Percentiles rank a stretch among this genome's conserved stretches.
These are phyloP conservation scores for Dendrocincla fuliginosa DNA, from an alignment of 2,797 vertebrate species.

Conservation along the genomic window DNA sequence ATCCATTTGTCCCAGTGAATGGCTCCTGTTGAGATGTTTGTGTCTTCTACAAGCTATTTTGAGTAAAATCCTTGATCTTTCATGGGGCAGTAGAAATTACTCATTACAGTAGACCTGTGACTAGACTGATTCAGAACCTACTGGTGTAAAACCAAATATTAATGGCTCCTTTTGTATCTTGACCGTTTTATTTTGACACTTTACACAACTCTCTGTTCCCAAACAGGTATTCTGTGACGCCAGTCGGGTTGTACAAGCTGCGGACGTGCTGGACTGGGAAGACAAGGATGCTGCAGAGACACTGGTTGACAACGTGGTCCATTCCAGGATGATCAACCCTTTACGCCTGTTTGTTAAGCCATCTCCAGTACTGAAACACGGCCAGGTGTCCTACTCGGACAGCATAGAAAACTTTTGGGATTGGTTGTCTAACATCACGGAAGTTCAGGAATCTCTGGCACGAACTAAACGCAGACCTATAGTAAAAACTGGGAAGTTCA, in stretches of 20 bases:
- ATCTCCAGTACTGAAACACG: constrained; percentile 85
- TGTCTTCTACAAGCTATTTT: neutral
- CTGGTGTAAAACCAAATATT: neutral
- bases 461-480: constrained; percentile 98
- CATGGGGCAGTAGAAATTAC: neutral
- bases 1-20: neutral
- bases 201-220: constrained; percentile 32
- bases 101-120: neutral
- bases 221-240: constrained; percentile 87
- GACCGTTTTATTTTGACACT: neutral
- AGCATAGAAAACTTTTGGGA: constrained; percentile 96
- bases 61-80: neutral
- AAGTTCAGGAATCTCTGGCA: constrained; percentile 87
- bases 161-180: neutral
- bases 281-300: constrained; percentile 84
- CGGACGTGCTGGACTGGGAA: constrained; percentile 89
- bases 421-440: constrained; percentile 98
- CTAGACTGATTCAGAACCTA: neutral
- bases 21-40: neutral
- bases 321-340: constrained; percentile 88
- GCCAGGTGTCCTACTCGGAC: constrained; percentile 88
- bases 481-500: constrained; percentile 99
- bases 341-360: constrained; percentile 92
- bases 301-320: constrained; percentile 83
- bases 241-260: constrained; percentile 72